Percentiles rank a stretch among this genome's conserved stretches.
These are phyloP conservation scores for Luidia sarsii DNA, from an alignment of 53 echinoderm and acorn worm species.

Conservation along the genomic window DNA sequence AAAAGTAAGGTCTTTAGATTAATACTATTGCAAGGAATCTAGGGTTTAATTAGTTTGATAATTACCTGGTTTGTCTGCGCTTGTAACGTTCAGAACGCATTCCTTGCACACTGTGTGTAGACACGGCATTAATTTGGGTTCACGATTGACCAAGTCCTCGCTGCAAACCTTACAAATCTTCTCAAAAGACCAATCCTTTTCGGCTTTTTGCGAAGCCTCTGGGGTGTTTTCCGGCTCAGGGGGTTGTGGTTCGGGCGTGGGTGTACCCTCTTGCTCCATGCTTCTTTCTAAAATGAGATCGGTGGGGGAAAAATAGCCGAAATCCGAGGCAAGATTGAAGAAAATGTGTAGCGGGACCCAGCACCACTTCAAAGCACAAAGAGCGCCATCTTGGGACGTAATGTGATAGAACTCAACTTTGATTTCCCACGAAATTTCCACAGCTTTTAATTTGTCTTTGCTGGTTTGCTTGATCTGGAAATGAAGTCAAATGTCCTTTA, in stretches of 20 bases:
- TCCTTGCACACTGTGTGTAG: conserved; percentile 90
- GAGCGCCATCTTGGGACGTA: conserved; percentile 8
- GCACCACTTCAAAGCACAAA: not conserved
- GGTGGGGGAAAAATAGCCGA: no score
- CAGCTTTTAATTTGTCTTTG: no score
- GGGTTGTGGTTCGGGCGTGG: conserved; percentile 15
- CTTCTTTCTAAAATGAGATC: no score
- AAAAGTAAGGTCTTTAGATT: no score
- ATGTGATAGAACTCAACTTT: not conserved
- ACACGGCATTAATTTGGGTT: conserved; percentile 88
- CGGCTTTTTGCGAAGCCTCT: not conserved
- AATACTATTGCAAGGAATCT: not conserved
- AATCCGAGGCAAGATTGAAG: no score
- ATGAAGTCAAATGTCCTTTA: no score
- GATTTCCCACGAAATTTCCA: conserved; percentile 17
- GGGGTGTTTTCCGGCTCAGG: conserved; percentile 3
- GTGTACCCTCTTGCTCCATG: conserved; percentile 9
- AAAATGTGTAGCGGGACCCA: no score
- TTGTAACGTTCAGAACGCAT: conserved; percentile 74
- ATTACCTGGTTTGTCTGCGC: conserved; percentile 51
- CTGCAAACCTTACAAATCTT: conserved; percentile 75
- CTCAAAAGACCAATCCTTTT: conserved; percentile 24
- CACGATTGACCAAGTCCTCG: conserved; percentile 65
- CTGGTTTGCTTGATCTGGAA: no score
- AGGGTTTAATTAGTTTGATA: not conserved